Percentiles rank a stretch among this genome's conserved stretches.
These are phyloP conservation scores for Pseudocheirus occidentalis DNA, from an alignment of 2,797 vertebrate genomes.

Conservation along the genomic window DNA sequence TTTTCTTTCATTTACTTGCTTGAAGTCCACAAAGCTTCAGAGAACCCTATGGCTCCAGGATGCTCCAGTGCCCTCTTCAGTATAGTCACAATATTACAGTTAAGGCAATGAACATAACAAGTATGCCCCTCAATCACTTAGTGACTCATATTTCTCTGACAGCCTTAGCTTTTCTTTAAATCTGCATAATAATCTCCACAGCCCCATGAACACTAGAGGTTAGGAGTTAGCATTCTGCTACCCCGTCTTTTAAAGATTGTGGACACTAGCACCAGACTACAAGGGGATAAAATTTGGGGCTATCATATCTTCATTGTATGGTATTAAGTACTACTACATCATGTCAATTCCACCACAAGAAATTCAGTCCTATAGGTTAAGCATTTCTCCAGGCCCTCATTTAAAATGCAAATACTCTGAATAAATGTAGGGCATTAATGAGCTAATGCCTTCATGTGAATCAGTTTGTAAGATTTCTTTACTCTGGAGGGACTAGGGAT, in stretches of 20 bases:
- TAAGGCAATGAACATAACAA: background rate
- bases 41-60: background rate
- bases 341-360: background rate
- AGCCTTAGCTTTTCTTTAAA: background rate
- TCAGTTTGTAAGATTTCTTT: background rate
- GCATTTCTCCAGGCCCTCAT: conserved; percentile 8
- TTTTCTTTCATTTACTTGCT: conserved; percentile 1
- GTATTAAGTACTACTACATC: background rate
- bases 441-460: background rate
- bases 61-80: background rate
- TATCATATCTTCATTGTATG: conserved; percentile 8
- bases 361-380: conserved; percentile 3
- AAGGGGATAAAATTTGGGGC: background rate
- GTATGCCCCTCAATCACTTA: background rate
- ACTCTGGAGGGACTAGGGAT: background rate
- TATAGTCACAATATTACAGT: background rate
- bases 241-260: conserved; percentile 10
- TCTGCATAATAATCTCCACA: background rate
- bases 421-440: background rate
- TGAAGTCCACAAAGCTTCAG: background rate
- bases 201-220: background rate
- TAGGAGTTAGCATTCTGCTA: background rate
- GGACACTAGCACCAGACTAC: background rate
- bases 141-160: background rate
- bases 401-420: conserved; percentile 30